Base-by-base conservation (phyloP, 2,113 vertebrate species). In the Pluvialis apricaria region DNA sequence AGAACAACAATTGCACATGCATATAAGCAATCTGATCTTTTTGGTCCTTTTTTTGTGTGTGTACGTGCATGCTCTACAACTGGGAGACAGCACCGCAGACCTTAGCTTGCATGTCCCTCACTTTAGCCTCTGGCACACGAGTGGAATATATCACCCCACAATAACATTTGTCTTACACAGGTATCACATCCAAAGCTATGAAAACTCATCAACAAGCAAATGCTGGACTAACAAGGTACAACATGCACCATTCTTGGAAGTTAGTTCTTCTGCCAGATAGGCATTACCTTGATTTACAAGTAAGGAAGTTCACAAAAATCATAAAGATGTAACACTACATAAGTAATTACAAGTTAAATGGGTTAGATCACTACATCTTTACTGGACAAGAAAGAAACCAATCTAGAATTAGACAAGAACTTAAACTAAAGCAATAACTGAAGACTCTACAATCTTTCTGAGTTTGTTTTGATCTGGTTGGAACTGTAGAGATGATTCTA, bases 11-110 rank as follows among this genome's bases (percentile, higher is more conserved):
- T 7, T 69, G 26, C n/a, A 24, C 20, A 13, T 5, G 15, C 29
- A 21, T 31, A 17, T 17, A 25, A 38, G 15, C 1, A 0, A 17
- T n/a, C n/a, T 1, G 13, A 52, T 6, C 29, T n/a, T 54, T 44
- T 34, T 52, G 31, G 15, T 52, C 58, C 14, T 25, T 42, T 54
- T 54, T 54, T 24, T 51, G 49, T 7, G 4, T 24, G 32, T 32
- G 31, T 15, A 54, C 2, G 5, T 28, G 61, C 20, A 13, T 6
- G 24, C 29, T 29, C 38, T 26, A 3, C 8, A 82, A 34, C 42
- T 11, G 44, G 49, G 6, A 34, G 57, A 11, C 1, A 31, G 55
- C 28, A 31, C 44, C 22, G n/a, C 76, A 71, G 65, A 15, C 34
- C 38, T 34, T 4, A 5, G 71, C 32, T 25, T 7, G 44, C 68